Conservation (phyloP, 1,140 invertebrate genomes). For the Drosophila malerkotliana region DNA sequence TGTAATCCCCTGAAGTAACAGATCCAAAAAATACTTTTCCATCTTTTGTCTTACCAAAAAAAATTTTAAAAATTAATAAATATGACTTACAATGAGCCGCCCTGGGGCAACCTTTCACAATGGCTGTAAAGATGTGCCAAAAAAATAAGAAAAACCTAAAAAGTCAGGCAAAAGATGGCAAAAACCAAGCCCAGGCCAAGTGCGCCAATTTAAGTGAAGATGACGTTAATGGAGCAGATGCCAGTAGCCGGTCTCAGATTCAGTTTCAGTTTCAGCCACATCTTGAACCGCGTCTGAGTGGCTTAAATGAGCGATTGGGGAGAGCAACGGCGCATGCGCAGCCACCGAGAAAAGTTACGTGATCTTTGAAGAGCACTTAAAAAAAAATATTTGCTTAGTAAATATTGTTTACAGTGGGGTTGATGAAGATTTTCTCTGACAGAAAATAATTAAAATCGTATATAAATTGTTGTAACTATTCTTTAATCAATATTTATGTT, state of each 20-base stretch:
- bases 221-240: constrained; percentile 66
- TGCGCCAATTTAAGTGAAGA: constrained; percentile 60
- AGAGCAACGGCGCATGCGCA: constrained; percentile 42
- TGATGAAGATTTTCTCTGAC: too few species aligned
- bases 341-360: constrained; percentile 56
- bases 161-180: constrained; percentile 18
- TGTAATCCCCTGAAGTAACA: neutral
- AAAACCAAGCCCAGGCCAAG: constrained; percentile 30
- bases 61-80: neutral
- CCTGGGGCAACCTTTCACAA: constrained; percentile 67
- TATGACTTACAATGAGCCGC: constrained; percentile 3
- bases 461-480: too few species aligned
- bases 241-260: constrained; percentile 51
- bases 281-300: constrained; percentile 9
- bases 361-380: constrained; percentile 33
- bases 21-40: neutral
- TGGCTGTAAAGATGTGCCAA: constrained; percentile 50
- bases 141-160: constrained; percentile 29
- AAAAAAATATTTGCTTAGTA: neutral
- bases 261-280: constrained; percentile 17
- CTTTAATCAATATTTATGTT: too few species aligned
- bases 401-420: neutral
- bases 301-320: constrained; percentile 5
- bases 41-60: constrained; percentile 8
- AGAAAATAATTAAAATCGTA: too few species aligned